Conservation (phyloP, 2,113 vertebrate species). For the Chinchilla lanigera region DNA sequence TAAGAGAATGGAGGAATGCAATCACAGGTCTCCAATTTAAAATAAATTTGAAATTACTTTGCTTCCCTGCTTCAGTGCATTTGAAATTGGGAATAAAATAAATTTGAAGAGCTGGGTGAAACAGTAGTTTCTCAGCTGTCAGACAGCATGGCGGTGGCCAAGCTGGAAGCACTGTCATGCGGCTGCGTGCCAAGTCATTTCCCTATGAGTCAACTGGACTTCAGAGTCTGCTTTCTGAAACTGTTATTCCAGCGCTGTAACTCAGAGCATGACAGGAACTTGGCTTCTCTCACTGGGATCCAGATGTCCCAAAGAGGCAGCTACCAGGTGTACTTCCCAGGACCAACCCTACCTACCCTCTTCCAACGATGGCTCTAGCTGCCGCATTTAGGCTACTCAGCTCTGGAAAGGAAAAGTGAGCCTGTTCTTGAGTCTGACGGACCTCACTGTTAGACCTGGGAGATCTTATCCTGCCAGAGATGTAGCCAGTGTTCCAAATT, state of each 20-base stretch:
- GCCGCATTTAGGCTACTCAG: neutral
- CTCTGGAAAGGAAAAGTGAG: neutral
- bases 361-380: neutral
- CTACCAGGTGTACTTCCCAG: neutral
- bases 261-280: neutral
- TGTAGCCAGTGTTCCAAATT: neutral
- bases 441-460: neutral
- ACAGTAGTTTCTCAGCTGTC: neutral
- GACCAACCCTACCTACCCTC: neutral
- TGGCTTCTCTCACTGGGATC: neutral
- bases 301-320: neutral
- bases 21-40: neutral
- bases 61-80: neutral
- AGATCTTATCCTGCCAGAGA: neutral
- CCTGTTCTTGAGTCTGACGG: neutral
- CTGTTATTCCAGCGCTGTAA: neutral
- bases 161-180: neutral
- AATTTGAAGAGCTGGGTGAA: neutral
- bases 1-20: neutral
- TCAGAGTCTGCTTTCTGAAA: slow-evolving; percentile 24
- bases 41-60: neutral
- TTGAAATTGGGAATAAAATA: neutral
- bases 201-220: slow-evolving; percentile 27
- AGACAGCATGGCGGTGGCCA: neutral
- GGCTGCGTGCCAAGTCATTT: slow-evolving; percentile 49